Evolutionary conservation across 2,113 vertebrate species (phyloP).

Genomic region (Coturnix japonica): DNA sequence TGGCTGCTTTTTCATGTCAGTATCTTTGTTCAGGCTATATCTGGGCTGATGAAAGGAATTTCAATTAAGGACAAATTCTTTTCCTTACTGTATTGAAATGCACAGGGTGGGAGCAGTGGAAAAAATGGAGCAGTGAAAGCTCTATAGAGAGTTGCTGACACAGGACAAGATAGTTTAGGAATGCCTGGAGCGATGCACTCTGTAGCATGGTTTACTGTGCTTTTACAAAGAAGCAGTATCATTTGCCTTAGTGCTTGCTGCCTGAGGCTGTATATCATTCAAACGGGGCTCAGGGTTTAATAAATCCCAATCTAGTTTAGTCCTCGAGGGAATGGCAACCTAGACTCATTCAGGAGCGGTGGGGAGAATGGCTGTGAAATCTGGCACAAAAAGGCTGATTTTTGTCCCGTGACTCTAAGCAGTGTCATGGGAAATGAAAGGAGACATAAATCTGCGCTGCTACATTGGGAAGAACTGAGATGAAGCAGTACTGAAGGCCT

Average conservation of each 20-base stretch:
- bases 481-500: not conserved
- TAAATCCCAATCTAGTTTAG: slow-evolving; percentile 49
- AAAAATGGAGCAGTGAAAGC: slow-evolving; percentile 40
- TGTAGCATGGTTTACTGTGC: slow-evolving; percentile 17
- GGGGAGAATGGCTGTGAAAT: not conserved
- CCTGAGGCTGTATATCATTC: slow-evolving; percentile 29
- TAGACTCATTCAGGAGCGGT: not conserved
- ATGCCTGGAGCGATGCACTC: slow-evolving; percentile 52
- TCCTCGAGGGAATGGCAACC: not conserved
- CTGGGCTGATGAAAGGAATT: slow-evolving; percentile 72
- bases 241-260: slow-evolving; percentile 29
- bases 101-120: slow-evolving; percentile 22
- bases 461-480: not conserved
- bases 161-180: slow-evolving; percentile 66
- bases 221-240: slow-evolving; percentile 43
- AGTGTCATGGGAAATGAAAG: slow-evolving; percentile 19
- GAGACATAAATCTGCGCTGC: not conserved
- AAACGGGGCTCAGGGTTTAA: slow-evolving; percentile 33
- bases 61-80: slow-evolving; percentile 67
- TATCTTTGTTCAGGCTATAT: slow-evolving; percentile 69
- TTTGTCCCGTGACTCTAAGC: not conserved
- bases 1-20: slow-evolving; percentile 67
- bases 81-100: slow-evolving; percentile 48
- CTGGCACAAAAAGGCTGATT: slow-evolving; percentile 18
- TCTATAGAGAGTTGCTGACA: slow-evolving; percentile 59